phyloP scores from a whole-genome alignment of 2,797 vertebrate species.

The Protosalanx chinensis region DNA sequence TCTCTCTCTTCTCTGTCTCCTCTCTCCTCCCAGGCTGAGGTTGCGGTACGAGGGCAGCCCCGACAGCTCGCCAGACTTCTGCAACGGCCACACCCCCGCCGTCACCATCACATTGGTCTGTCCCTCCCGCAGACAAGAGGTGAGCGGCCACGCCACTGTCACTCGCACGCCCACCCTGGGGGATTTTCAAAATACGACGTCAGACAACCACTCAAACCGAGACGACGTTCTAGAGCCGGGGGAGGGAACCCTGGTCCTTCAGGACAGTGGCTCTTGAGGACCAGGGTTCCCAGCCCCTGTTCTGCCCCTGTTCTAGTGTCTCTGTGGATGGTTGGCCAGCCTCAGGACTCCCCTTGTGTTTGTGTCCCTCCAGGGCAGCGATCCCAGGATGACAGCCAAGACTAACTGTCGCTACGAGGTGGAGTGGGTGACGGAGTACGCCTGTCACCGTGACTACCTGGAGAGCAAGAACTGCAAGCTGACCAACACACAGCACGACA shows the following conservation, averaged over 20 bases:
- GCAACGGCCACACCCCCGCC: slow-evolving; percentile 78
- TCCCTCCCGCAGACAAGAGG: slow-evolving; percentile 83
- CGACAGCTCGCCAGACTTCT: slow-evolving; percentile 66
- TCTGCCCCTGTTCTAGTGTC: no score
- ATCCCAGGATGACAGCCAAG: slow-evolving; percentile 83
- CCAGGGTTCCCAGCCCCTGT: no score
- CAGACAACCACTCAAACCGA: no score
- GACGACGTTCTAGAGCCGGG: no score
- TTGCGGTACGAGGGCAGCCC: slow-evolving; percentile 73
- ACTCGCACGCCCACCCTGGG: not conserved
- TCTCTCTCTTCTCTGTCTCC: not conserved
- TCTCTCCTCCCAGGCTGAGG: slow-evolving; percentile 69
- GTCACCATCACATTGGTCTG: slow-evolving; percentile 90
- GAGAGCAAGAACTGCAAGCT: slow-evolving; percentile 81
- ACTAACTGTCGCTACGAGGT: slow-evolving; percentile 90
- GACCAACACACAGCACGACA: slow-evolving; percentile 81
- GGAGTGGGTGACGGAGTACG: slow-evolving; percentile 93
- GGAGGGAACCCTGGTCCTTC: no score
- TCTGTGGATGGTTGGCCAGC: no score
- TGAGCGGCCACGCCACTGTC: slow-evolving; percentile 43
- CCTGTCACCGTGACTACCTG: slow-evolving; percentile 93
- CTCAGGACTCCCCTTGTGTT: not conserved
- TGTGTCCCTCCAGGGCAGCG: slow-evolving; percentile 71
- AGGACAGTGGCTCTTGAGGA: no score
- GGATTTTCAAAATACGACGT: no score